Base-by-base conservation (phyloP, 2,888 invertebrate species). In the Drosophila greeni region DNA sequence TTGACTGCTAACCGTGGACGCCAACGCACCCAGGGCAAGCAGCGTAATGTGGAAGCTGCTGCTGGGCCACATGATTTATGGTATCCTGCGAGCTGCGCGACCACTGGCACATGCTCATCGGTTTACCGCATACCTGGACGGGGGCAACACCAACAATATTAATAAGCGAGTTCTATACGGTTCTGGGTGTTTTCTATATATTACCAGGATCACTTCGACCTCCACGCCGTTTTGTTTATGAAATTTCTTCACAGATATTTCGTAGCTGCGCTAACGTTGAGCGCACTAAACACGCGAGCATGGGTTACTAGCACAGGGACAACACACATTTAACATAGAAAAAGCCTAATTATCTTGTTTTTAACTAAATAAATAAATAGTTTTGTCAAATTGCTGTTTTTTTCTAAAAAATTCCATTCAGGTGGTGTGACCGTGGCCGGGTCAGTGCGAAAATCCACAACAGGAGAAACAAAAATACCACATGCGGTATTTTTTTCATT, bases 1-100 rank as follows among this genome's bases (percentile, higher is more conserved):
- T 82, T 82, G 80, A 59, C 71, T 73, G 68, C 56, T 68, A 34
- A 43, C 66, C 20, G 43, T 18, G 33, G 45, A 37, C 20, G 65
- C 52, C 16, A 62, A 36, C 24, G 42, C 65, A 36, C 65, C 62
- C 65, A 64, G 24, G 20, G 24, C 42, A 36, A 62, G 62, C 43
- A 62, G 53, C 66, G 66, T 45, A 20, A 36, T 42, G 24, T 49
- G 47, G 48, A 39, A 6, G 61, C 61, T 36, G 69, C 66, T 31
- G 47, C 40, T 48, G 40, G 47, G 69, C 69, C 66, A 61, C 66
- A 67, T 67, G 29, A 31, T 67, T 48, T 34, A 12, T 52, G 42
- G 36, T 43, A 53, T 60, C 29, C 40, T 36, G 31, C 33, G 23
- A 16, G 33, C 31, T 24, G 24, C 48, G 42, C 37, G 36, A 31